These are phyloP conservation scores for Typhlichthys eigenmanni DNA, from an alignment of 2,797 vertebrate species.

Conservation along the genomic window DNA sequence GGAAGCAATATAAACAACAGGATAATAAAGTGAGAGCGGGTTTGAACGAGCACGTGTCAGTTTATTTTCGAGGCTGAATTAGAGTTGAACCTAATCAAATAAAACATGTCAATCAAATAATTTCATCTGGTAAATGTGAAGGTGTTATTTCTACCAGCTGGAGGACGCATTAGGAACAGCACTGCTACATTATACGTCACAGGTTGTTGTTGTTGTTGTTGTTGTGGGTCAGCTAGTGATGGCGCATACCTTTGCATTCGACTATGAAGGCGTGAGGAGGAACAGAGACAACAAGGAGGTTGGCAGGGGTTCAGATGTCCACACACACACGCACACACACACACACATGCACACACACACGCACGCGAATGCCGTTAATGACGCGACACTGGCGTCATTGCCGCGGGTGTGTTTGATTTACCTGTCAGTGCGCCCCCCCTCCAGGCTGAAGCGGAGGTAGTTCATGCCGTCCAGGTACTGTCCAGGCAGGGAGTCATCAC, in stretches of 20 bases:
- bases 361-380: conserved; percentile 21
- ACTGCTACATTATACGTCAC: too few species aligned
- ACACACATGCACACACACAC: conserved; percentile 34
- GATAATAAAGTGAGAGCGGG: neutral
- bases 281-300: conserved; percentile 31
- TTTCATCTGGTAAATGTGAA: neutral
- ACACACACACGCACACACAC: conserved; percentile 24
- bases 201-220: neutral
- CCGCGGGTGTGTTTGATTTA: conserved; percentile 47
- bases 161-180: too few species aligned
- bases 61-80: too few species aligned
- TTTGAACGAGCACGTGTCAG: too few species aligned
- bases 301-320: conserved; percentile 25
- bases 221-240: conserved; percentile 20
- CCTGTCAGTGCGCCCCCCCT: conserved; percentile 92
- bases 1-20: neutral
- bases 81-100: too few species aligned
- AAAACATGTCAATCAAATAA: neutral
- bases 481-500: conserved; percentile 95
- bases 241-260: conserved; percentile 61
- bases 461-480: conserved; percentile 97
- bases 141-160: neutral
- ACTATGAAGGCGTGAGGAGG: conserved; percentile 51
- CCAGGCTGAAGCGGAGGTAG: conserved; percentile 93
- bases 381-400: neutral